Conservation (phyloP, 2,113 vertebrate species). For the Burhinus bistriatus region DNA sequence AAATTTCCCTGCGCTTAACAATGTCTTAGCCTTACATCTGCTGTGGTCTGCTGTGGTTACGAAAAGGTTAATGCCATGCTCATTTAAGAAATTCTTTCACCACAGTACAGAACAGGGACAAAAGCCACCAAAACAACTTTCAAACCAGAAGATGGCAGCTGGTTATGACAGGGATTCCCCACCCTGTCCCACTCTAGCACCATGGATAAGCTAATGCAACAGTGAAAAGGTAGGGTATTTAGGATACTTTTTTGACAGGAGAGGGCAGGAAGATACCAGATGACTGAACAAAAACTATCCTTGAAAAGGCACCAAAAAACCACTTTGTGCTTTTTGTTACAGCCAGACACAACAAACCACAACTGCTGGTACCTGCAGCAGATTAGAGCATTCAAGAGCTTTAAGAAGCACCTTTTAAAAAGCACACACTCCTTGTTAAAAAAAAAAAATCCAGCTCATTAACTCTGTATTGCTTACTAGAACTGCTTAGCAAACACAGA, state of each 20-base stretch:
- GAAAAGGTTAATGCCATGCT: background rate
- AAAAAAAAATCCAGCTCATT: background rate
- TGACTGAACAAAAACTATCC: too few relatives aligned
- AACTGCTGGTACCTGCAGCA: background rate
- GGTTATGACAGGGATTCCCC: background rate
- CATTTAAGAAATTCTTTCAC: background rate
- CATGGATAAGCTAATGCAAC: background rate
- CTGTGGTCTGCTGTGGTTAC: background rate
- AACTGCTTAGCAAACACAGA: background rate
- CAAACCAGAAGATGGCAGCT: background rate
- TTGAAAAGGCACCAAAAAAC: background rate
- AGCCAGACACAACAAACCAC: background rate
- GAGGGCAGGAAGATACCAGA: too few relatives aligned
- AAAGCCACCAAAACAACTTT: background rate
- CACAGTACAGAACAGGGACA: background rate
- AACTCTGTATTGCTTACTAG: background rate
- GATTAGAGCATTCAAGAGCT: background rate
- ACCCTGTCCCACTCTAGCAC: background rate
- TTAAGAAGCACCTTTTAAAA: background rate
- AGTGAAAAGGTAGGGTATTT: too few relatives aligned
- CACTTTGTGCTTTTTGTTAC: background rate
- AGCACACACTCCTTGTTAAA: background rate
- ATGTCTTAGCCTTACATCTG: background rate
- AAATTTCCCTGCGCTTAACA: background rate
- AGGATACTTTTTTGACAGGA: too few relatives aligned